phyloP scores from a whole-genome alignment of 2,888 invertebrate species.

The Craniophora ligustri region DNA sequence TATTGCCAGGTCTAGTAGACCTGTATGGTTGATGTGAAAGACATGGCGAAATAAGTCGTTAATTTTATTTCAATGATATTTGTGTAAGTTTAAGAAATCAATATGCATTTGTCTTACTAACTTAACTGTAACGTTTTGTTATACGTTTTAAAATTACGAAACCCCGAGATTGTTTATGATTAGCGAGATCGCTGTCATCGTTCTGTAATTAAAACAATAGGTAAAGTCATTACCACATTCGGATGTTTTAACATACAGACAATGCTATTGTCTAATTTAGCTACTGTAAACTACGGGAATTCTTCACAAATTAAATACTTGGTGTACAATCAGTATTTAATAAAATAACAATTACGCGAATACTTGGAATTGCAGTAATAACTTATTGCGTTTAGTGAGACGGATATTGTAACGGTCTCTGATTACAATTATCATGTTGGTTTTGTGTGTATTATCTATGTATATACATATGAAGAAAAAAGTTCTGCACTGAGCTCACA shows the following conservation, averaged over 20 bases:
- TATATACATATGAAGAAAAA: no score
- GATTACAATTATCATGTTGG: no score
- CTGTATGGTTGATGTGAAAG: no score
- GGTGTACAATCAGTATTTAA: constrained; percentile 3
- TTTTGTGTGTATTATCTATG: no score
- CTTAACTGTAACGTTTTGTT: neutral
- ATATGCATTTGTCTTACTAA: no score
- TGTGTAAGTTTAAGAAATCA: no score
- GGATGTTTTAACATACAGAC: constrained; percentile 13
- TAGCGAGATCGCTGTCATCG: neutral
- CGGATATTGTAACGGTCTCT: no score
- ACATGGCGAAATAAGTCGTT: no score
- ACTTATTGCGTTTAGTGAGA: no score
- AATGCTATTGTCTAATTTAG: constrained; percentile 31
- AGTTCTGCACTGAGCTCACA: no score
- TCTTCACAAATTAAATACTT: constrained; percentile 11
- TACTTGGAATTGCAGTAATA: neutral
- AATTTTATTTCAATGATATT: no score
- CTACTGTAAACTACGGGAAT: constrained; percentile 17
- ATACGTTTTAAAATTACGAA: neutral
- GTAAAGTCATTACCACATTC: constrained; percentile 10
- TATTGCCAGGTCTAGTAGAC: no score
- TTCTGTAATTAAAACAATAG: constrained; percentile 21
- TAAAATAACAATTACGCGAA: constrained; percentile 1
- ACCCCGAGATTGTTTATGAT: neutral